A percentile compares a stretch with the other conserved stretches of the same genome.
phyloP scores from a whole-genome alignment of 2,113 vertebrate species.

The Macaca nemestrina region DNA sequence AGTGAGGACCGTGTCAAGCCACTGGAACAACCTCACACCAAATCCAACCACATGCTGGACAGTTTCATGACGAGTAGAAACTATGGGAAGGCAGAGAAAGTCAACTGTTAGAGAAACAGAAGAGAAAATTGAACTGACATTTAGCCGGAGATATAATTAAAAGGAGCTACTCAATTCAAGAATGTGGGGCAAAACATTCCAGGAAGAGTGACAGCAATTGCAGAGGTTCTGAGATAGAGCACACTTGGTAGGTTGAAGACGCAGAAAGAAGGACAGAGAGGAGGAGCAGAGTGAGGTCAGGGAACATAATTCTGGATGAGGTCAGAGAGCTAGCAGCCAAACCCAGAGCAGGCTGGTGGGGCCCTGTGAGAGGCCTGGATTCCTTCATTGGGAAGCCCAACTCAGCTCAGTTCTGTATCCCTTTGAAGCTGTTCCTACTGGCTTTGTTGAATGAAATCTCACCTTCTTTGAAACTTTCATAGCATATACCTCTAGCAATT shows the following conservation, averaged over 20 bases:
- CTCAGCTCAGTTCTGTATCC: neutral
- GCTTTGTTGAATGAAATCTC: neutral
- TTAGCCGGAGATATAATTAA: neutral
- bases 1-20: neutral
- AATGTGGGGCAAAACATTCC: neutral
- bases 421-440: neutral
- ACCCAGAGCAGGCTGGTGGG: neutral
- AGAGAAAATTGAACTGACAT: neutral
- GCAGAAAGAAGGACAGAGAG: neutral
- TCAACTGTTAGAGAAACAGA: neutral
- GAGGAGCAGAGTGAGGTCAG: neutral
- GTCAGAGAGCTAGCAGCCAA: neutral
- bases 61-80: neutral
- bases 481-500: neutral
- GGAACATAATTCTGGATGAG: neutral
- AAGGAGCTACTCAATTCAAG: neutral
- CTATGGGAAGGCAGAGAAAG: neutral
- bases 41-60: neutral
- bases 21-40: neutral
- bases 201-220: neutral
- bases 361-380: neutral
- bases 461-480: neutral
- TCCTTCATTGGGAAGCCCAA: neutral
- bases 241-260: neutral
- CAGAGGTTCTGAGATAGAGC: neutral